phyloP scores from a whole-genome alignment of 35 echinoderm and acorn worm species.

The Apostichopus californicus region DNA sequence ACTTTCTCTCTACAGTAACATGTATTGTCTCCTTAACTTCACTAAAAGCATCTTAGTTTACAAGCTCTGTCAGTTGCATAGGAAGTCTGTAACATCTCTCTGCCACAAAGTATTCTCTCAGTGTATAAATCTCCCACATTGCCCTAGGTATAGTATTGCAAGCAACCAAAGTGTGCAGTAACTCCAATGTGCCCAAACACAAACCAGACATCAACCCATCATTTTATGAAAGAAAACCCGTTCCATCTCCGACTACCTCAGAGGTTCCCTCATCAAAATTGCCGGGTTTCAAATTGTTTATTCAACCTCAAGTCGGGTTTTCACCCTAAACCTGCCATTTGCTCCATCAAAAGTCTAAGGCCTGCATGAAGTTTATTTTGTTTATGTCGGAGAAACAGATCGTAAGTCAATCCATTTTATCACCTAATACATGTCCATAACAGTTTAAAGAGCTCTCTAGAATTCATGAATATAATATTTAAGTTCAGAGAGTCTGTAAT shows the following conservation, averaged over 20 bases:
- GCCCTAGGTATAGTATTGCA: too few species aligned
- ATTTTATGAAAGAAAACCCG: neutral
- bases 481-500: too few species aligned
- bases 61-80: too few species aligned
- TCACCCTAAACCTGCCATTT: neutral
- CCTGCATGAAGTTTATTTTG: constrained; percentile 13
- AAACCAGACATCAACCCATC: constrained; percentile 7
- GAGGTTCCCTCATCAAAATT: neutral
- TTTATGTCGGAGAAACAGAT: constrained; percentile 21
- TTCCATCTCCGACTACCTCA: neutral
- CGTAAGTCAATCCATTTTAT: constrained; percentile 26
- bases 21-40: neutral
- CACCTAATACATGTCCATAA: neutral
- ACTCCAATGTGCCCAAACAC: neutral
- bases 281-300: neutral
- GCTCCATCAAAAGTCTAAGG: neutral
- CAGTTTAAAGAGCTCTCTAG: neutral
- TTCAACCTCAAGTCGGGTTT: neutral
- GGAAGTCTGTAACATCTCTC: too few species aligned
- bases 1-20: neutral
- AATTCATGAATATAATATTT: neutral
- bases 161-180: too few species aligned
- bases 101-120: too few species aligned
- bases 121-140: too few species aligned
- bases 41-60: neutral